Conservation (phyloP, 1,140 invertebrate genomes). For the Drosophila baimaii region DNA sequence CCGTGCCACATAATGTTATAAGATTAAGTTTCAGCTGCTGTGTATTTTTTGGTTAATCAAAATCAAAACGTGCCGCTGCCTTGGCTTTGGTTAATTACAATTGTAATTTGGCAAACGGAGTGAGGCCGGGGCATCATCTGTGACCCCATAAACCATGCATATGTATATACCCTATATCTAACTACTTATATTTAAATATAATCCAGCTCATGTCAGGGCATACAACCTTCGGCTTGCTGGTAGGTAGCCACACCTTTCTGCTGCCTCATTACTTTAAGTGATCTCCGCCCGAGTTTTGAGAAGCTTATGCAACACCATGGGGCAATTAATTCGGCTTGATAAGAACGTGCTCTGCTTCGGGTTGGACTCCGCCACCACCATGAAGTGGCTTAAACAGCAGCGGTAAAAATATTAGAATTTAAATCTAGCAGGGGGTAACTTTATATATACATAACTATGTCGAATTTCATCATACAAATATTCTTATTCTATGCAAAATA, state of each 20-base stretch:
- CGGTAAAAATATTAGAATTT: constrained; percentile 1
- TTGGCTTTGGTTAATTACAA: constrained; percentile 36
- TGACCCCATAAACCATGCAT: not conserved
- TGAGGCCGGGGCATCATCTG: constrained; percentile 1
- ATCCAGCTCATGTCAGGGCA: not conserved
- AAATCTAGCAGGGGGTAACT: no score
- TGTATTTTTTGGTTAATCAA: constrained; percentile 10
- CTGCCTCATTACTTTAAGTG: not conserved
- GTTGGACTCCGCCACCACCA: not conserved
- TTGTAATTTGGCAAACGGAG: constrained; percentile 15
- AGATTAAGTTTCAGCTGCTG: constrained; percentile 11
- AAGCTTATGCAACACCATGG: constrained; percentile 34
- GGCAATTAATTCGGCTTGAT: constrained; percentile 30
- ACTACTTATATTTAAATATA: not conserved
- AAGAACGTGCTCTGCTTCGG: constrained; percentile 41
- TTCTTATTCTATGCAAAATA: not conserved
- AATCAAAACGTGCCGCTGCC: constrained; percentile 20
- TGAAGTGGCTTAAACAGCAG: constrained; percentile 19
- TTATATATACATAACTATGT: not conserved
- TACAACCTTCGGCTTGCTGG: not conserved
- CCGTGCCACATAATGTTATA: constrained; percentile 6
- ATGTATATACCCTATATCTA: not conserved
- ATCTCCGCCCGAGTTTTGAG: not conserved
- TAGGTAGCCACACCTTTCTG: not conserved
- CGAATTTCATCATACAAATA: no score